Conservation (phyloP, 2,888 invertebrate genomes). For the Nephrotoma flavescens region DNA sequence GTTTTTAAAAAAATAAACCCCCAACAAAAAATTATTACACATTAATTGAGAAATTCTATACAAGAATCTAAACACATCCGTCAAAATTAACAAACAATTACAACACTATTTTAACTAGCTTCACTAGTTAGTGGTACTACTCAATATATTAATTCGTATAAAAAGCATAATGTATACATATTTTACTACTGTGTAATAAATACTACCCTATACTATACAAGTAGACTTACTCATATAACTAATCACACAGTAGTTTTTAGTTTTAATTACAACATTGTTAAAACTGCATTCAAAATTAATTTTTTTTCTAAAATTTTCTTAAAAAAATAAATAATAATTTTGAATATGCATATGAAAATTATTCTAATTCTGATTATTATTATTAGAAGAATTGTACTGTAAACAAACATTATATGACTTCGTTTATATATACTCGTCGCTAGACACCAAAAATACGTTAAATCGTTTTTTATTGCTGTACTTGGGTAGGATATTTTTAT, state of each 20-base stretch:
- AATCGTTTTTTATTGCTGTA: background rate
- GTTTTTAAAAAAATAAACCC: background rate
- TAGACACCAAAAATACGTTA: background rate
- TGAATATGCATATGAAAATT: background rate
- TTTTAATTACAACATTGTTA: background rate
- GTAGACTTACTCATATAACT: too few relatives aligned
- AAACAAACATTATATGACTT: background rate
- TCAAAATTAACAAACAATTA: background rate
- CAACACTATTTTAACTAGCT: background rate
- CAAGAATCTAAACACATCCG: background rate
- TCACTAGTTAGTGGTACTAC: background rate
- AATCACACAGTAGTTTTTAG: background rate
- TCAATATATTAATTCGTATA: background rate
- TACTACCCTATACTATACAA: background rate
- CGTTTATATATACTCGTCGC: background rate
- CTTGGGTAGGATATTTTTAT: background rate
- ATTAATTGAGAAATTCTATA: background rate
- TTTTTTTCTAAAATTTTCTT: background rate
- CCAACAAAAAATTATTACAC: background rate
- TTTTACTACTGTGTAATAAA: background rate
- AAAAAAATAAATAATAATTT: background rate
- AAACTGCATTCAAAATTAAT: background rate
- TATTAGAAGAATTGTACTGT: background rate
- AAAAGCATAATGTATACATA: background rate
- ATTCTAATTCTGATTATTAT: background rate